Base-by-base conservation (phyloP, 1,140 invertebrate species). In the Thaumetopoea pityocampa region DNA sequence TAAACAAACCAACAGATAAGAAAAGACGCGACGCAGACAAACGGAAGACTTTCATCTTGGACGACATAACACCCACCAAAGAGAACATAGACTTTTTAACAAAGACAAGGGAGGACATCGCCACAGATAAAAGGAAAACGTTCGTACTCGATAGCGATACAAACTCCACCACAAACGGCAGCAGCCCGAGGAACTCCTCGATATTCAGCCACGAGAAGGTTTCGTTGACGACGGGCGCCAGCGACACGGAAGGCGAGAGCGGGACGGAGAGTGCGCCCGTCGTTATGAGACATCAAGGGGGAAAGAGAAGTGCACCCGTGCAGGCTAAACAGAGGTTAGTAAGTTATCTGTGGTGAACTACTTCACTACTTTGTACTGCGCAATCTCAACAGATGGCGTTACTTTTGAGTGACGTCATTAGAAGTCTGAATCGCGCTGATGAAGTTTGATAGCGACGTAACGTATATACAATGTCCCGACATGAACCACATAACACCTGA, bases 81-180 rank as follows among this genome's bases (percentile, higher is more conserved):
- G 74, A 77, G 41, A 76, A 68, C 15, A 59, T 67, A 55, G 73
- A 74, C 48, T 72, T 65, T 33, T 41, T 73, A n/a, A 42, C 53
- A 6, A 70, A 65, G 28, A 38, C 24, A 28, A 50, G 55, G 11
- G 66, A 67, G 15, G 66, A 77, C 9, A 11, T 9, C 1, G 54
- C 51, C 48, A 46, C 64, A 52, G 78, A 82, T 53, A 81, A 83
- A 37, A 45, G 74, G 35, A 81, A 66, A 36, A 82, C 78, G 1
- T 80, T 79, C 27, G 69, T 83, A 4, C 51, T 82, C 0, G 82
- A 86, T 54, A 85, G 82, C 28, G 84, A 86, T 35, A 85, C 80
- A 0, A 82, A 81, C 30, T 85, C 82, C 0, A 84, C 81, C 0
- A 85, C 82, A 0, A 84, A 81, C 29, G 79, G 81, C 0, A 83